Base-by-base conservation (phyloP, 1,140 invertebrate species). In the Ceratosolen fusciceps region DNA sequence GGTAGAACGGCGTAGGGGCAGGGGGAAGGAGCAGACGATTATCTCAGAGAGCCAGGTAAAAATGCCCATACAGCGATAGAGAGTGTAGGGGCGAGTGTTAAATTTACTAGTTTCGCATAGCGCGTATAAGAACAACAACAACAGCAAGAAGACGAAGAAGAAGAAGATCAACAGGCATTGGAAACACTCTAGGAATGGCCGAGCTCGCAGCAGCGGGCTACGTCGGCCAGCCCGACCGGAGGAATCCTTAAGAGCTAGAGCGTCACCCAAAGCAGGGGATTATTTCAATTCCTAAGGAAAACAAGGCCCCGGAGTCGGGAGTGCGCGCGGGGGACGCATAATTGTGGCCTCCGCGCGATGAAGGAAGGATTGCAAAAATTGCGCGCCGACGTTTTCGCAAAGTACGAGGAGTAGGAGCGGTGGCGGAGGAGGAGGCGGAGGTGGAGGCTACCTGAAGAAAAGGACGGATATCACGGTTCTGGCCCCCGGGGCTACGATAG, bases 241-340 rank as follows among this genome's bases (percentile, higher is more conserved):
- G n/a, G 4, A 65, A 65, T 37, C 24, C 31, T 37, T n/a, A 37
- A 37, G 10, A 21, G 60, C 34, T 37, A 37, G 37, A 65, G 31
- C 16, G 19, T 37, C 60, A n/a, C n/a, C 37, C 37, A 37, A 65
- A 9, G 19, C 31, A 0, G n/a, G 60, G 34, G 19, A 65, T 65
- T n/a, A 65, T 65, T 65, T 65, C 16, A 65, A 65, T 65, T 37
- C 60, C 7, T 62, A 62, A 62, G 26, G 29, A 62, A 62, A 62
- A 34, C 34, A 62, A 31, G 26, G 1, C 24, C 56, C 29, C 31
- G 29, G 0, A 65, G 19, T 65, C 31, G 19, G 60, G 2, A n/a
- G 2, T 12, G 19, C 0, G 58, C 58, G 58, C 58, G 5, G 26
- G 16, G 31, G 31, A 16, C 60, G 10, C 19, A 52, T 65, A 65